Evolutionary conservation across 2,888 invertebrate genomes (phyloP), one percentile per base, ranked within the genome.

Genomic region (Brenthis ino): DNA sequence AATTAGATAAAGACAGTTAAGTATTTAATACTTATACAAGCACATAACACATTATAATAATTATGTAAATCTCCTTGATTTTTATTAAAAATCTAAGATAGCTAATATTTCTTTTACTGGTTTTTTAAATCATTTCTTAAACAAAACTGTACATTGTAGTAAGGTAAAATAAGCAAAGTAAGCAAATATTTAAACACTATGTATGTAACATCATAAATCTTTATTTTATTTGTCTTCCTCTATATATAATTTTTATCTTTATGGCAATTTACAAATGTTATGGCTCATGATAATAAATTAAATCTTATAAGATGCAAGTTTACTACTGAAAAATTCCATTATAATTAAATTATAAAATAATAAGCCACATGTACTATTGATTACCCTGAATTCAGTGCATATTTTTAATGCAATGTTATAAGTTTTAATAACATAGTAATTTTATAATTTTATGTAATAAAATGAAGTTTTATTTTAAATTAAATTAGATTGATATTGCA

Each of bases 251-350:
- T 8, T 53, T 53, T 53, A 53, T 53, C 51, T 53, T 53, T 53
- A 53, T 53, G 8, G 51, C 51, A n/a, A 16, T 53, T 43, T 8
- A 16, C 5, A 53, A 53, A 53, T 53, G 51, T 53, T 53, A 53
- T 53, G 14, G 16, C 51, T 53, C 11, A 43, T 43, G 37, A 43
- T 43, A 11, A 43, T 43, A 43, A 43, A 43, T 43, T 43, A 43
- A 43, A 43, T 43, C 37, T 43, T 43, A 43, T 43, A 11, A 43
- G 37, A 43, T 43, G 11, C 37, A 53, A 53, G n/a, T 53, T 53
- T 53, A 53, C 51, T 53, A n/a, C 51, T 53, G 14, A 53, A 53
- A 53, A 53, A 14, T 53, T 53, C 51, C 51, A 53, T 53, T 16
- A 16, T 16, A n/a, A 53, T 53, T 16, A 2, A 53, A 53, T 53